These are phyloP conservation scores for Desmophyllum pertusum DNA, from an alignment of 92 coral and sea anemone genomes.

Conservation along the genomic window DNA sequence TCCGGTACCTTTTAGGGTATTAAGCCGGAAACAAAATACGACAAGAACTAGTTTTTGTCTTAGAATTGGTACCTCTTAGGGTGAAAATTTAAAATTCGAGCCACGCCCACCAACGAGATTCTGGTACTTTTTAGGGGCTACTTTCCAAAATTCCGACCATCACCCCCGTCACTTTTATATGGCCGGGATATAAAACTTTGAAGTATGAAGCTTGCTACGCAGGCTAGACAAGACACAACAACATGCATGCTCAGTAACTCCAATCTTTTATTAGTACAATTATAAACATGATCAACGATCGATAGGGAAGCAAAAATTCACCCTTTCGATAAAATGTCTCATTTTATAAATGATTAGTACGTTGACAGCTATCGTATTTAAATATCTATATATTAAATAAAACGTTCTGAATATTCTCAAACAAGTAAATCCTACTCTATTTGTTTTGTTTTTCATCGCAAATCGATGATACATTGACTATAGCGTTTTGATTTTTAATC, in stretches of 20 bases:
- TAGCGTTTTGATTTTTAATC: background rate
- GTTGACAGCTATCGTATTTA: slow-evolving; percentile 23
- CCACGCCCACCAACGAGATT: too few relatives aligned
- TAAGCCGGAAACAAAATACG: too few relatives aligned
- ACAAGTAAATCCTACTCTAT: background rate
- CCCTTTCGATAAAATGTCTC: background rate
- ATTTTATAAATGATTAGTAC: slow-evolving; percentile 14
- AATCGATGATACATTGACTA: background rate
- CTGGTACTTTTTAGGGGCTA: too few relatives aligned
- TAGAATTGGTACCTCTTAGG: too few relatives aligned
- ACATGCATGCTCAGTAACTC: background rate
- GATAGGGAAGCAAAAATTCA: background rate
- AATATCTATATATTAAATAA: slow-evolving; percentile 40
- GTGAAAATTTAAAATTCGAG: too few relatives aligned
- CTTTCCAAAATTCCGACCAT: too few relatives aligned
- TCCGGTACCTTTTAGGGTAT: too few relatives aligned
- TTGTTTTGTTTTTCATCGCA: background rate
- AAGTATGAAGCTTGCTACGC: too few relatives aligned
- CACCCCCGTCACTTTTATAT: too few relatives aligned
- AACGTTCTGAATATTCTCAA: slow-evolving; percentile 27
- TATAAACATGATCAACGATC: slow-evolving; percentile 17
- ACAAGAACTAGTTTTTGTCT: too few relatives aligned
- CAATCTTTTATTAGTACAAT: slow-evolving; percentile 28
- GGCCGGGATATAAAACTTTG: too few relatives aligned
- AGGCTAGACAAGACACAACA: background rate